Evolutionary conservation across 2,113 vertebrate species (phyloP).

Genomic region (Hyperoodon ampullatus): DNA sequence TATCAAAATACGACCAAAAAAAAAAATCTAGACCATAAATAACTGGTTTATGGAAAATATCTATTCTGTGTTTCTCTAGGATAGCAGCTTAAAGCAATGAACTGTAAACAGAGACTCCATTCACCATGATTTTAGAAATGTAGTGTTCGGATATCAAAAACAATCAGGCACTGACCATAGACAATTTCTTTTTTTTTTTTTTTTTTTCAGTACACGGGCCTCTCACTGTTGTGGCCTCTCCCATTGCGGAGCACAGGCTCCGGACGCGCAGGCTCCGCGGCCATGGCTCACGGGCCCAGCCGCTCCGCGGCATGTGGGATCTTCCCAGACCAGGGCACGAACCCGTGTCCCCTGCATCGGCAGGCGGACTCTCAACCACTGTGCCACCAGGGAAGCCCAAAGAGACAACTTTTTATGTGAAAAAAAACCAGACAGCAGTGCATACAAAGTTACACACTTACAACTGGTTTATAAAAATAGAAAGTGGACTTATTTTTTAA

Average conservation of each 20-base stretch:
- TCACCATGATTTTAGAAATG: constrained; percentile 26
- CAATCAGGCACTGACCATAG: not conserved
- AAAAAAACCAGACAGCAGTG: not conserved
- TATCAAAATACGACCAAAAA: constrained; percentile 13
- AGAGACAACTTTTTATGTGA: constrained; percentile 5
- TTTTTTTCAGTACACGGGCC: too few relatives aligned
- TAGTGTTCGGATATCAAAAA: not conserved
- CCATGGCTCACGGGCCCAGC: too few relatives aligned
- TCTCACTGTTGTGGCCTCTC: too few relatives aligned
- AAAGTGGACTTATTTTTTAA: constrained; percentile 1
- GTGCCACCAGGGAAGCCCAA: not conserved
- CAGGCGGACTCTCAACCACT: too few relatives aligned
- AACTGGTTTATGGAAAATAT: constrained; percentile 37
- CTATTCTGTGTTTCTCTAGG: not conserved
- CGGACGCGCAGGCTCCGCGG: too few relatives aligned
- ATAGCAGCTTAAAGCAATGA: not conserved
- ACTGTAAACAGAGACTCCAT: not conserved
- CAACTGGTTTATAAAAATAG: constrained; percentile 11
- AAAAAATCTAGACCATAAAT: not conserved
- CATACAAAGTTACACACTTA: constrained; percentile 31
- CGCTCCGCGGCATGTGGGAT: too few relatives aligned
- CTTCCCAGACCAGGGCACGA: too few relatives aligned
- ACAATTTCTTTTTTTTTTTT: too few relatives aligned
- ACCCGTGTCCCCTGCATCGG: too few relatives aligned
- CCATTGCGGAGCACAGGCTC: too few relatives aligned